A percentile compares a stretch with the other conserved stretches of the same genome.
Conservation (phyloP, 2,797 vertebrate species). For the Dicrostonyx torquatus region DNA sequence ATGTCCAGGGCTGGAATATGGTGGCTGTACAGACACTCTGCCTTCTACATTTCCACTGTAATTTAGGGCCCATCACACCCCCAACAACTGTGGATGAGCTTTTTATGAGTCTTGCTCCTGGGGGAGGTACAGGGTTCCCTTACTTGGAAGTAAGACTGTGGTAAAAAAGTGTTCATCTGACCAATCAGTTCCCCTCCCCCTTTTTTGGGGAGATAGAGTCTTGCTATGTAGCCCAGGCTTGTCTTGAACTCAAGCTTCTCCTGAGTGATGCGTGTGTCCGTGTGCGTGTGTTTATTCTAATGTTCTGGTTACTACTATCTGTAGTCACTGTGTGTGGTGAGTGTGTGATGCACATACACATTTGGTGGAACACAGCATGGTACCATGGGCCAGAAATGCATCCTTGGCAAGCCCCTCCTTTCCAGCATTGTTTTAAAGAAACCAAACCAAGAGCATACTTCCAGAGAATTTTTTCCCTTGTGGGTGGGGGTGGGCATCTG, state of each 20-base stretch:
- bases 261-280: neutral
- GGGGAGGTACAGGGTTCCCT: slow-evolving; percentile 62
- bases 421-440: slow-evolving; percentile 85
- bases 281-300: neutral
- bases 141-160: slow-evolving; percentile 63
- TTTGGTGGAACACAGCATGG: neutral
- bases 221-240: neutral
- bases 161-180: neutral
- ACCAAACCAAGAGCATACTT: slow-evolving; percentile 85
- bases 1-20: slow-evolving; percentile 74
- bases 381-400: slow-evolving; percentile 22
- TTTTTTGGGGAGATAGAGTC: neutral
- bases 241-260: neutral
- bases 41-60: slow-evolving; percentile 81
- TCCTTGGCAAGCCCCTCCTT: slow-evolving; percentile 86
- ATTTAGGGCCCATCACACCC: slow-evolving; percentile 55
- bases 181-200: no score
- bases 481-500: neutral
- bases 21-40: slow-evolving; percentile 71
- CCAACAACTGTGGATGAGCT: slow-evolving; percentile 78
- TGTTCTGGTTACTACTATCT: no score
- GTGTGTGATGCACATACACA: neutral
- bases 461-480: slow-evolving; percentile 51
- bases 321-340: neutral
- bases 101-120: slow-evolving; percentile 74